Evolutionary conservation across 64 coral and sea anemone species (phyloP), one percentile per base, ranked within the genome.

Genomic region (Hydrozoanthus tunicans): DNA sequence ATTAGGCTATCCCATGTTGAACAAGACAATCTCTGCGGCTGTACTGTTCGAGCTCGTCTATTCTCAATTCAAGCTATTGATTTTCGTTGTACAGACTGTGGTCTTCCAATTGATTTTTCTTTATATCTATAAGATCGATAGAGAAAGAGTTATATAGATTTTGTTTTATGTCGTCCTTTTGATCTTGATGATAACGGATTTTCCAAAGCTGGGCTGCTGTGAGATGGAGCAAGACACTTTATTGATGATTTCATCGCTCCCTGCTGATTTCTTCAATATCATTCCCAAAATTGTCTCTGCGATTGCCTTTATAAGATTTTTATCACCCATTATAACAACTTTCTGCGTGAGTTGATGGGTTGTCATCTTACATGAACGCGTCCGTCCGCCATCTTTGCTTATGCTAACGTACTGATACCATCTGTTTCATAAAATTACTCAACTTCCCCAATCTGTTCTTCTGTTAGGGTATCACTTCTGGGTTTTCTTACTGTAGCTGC

Each of bases 11-110:
- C 6, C 82, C n/a, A 62, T 85, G 82, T 23, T 68, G 14, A 15
- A 85, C 27, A 13, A 85, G 82, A 32, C 82, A 85, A 85, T 85
- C 68, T 62, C 82, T 85, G 27, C 82, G 1, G 55, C 82, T 70
- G 69, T 85, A 85, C 56, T 85, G 82, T 43, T 85, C 82, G 6
- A 69, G 63, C 14, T 32, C 13, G 23, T 86, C 83, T 56, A 64
- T 27, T 26, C 26, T 17, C 56, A 15, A 57, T 55, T 61, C 83
- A 43, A 43, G 83, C 20, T 69, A 13, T 11, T 62, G 70, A 1
- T 43, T 43, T 51, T 73, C 70, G 70, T 26, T 24, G 4, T 23
- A 9, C 24, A 26, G 11, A 43, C 20, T 73, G n/a, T 24, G 20
- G 70, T 27, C 51, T 24, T 25, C 64, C n/a, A 7, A 11, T 67